Evolutionary conservation across 2,888 invertebrate genomes (phyloP).

Genomic region (Malthinus seriepunctatus): DNA sequence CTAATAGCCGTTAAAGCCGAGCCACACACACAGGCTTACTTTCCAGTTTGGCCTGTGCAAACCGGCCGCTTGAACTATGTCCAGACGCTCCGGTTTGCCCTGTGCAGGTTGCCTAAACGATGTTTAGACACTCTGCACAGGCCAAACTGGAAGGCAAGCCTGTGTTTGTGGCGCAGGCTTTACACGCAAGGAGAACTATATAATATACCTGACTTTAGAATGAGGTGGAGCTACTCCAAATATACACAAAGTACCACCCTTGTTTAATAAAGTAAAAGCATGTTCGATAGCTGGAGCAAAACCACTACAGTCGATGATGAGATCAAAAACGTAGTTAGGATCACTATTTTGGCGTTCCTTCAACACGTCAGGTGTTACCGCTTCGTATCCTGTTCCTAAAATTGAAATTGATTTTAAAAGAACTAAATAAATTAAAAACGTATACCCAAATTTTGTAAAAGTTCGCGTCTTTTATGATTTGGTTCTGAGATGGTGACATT

Average conservation of each 20-base stretch:
- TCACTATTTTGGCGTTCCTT: constrained; percentile 47
- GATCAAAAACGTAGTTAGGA: constrained; percentile 59
- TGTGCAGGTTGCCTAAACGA: no score
- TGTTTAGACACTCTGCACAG: no score
- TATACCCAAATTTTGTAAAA: constrained; percentile 59
- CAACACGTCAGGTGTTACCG: constrained; percentile 61
- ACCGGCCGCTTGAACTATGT: no score
- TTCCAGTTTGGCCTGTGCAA: no score
- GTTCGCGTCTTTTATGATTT: constrained; percentile 57
- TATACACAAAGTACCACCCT: constrained; percentile 68
- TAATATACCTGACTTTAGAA: constrained; percentile 49
- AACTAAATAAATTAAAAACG: constrained; percentile 25
- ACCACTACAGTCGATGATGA: constrained; percentile 76
- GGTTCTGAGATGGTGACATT: constrained; percentile 72
- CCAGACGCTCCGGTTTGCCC: no score
- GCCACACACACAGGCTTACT: no score
- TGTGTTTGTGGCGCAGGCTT: no score
- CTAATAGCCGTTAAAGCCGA: no score
- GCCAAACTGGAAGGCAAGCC: no score
- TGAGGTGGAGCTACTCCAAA: constrained; percentile 69
- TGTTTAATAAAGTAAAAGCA: constrained; percentile 59
- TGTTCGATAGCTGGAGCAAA: constrained; percentile 70
- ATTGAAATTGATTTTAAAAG: not conserved
- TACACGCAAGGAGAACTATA: no score
- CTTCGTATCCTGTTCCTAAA: constrained; percentile 64